Evolutionary conservation across 2,113 vertebrate genomes (phyloP), one percentile per base, ranked within the genome.

Genomic region (Leucoraja erinaceus): DNA sequence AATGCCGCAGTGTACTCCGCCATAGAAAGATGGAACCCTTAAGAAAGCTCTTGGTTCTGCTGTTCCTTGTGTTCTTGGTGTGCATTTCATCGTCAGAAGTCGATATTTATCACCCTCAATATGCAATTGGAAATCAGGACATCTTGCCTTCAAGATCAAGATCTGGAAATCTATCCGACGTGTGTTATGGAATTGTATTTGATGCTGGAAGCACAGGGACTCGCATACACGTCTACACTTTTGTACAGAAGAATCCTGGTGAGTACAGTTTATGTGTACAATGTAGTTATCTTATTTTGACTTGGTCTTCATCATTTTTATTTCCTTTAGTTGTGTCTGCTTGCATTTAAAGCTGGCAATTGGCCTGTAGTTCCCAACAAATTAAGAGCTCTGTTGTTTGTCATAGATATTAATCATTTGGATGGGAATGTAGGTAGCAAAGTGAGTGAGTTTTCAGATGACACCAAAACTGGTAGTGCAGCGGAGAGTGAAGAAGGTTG

Each of bases 201-300:
- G 99, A 99, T 0, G 99, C 99, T 0, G 99, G 99, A 94, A 99
- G 98, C 96, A 98, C 98, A 83, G 99, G 99, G 94, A 99, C 98
- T 22, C 97, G 99, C 75, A 98, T 99, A 96, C 99, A 99, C 93
- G 97, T 99, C 96, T 99, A 99, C 93, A 99, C 97, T 90, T 99
- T 99, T 96, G 97, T 98, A 93, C 98, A 98, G 95, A 98, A 97
- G 94, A 96, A 96, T 93, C 96, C 97, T 94, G 98, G 98, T 99
- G 93, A 95, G 93, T 75, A 93, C 31, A 31, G 3, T 93, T 93
- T 78, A 10, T 28, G 0, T 75, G 59, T 74, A 20, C 38, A 74
- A 11, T 38, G 4, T 54, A 22, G 9, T 28, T 12, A 10, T 4
- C 68, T 91, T 28, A 22, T 91, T 91, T 14, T 72, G 86, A 86